Base-by-base conservation (phyloP, 2,888 invertebrate species). In the Desoria tigrina region DNA sequence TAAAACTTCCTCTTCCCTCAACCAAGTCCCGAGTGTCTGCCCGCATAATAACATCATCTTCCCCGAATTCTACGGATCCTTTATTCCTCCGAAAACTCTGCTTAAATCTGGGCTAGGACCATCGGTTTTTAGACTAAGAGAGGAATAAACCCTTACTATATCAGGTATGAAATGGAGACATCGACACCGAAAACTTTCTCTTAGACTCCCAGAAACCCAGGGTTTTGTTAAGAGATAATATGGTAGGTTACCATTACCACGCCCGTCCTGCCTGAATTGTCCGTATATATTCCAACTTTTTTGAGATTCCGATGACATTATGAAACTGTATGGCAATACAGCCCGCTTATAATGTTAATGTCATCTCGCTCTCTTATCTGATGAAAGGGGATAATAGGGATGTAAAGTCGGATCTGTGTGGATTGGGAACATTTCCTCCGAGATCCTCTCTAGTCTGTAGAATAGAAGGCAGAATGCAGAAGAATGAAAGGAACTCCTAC, bases 311-410 rank as follows among this genome's bases (percentile, higher is more conserved):
- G 56, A 32, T 37, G 28, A 7, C 9, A 32, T 28, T 6, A 56
- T 45, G n/a, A 45, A 45, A 45, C 9, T n/a, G 16, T 45, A 45
- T 18, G 21, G 16, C 4, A 16, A 45, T 45, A 39, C 39, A 6
- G 45, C 4, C 45, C 21, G 45, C 21, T 18, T 45, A 21, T 21
- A 9, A 45, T 45, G 45, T 45, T 6, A 45, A 9, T 9, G 45
- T n/a, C n/a, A n/a, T n/a, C n/a, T n/a, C n/a, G n/a, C n/a, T n/a
- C n/a, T n/a, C 45, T 32, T 7, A 32, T 32, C 32, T 32, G 53
- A 14, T 53, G 53, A 55, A 18, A 55, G 21, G 18, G 28, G 45
- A 60, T 45, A 37, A 60, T n/a, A n/a, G n/a, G 28, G 60, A 51
- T 32, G 32, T 49, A 28, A 24, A 18, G 39, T 42, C 39, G 14